These are phyloP conservation scores for Periophthalmodon schlosseri DNA, from an alignment of 2,113 vertebrate species.

Conservation along the genomic window DNA sequence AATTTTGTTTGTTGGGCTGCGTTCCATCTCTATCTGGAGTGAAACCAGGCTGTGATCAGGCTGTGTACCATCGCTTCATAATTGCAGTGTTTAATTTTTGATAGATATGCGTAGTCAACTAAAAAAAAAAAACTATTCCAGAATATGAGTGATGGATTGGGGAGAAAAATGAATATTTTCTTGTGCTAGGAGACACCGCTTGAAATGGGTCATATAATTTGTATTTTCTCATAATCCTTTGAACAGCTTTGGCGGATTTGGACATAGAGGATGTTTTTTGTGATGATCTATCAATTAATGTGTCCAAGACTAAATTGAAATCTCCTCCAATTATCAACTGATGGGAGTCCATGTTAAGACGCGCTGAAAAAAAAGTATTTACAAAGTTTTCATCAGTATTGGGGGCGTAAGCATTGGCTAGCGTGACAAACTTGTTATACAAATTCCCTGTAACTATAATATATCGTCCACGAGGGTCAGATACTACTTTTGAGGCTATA, in stretches of 20 bases:
- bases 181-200: neutral
- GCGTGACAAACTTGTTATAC: neutral
- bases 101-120: neutral
- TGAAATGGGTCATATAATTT: neutral
- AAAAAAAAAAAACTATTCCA: neutral
- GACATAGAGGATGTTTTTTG: neutral
- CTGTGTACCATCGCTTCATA: neutral
- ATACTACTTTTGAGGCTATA: neutral
- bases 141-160: neutral
- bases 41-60: neutral
- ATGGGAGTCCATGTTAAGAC: neutral
- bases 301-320: neutral
- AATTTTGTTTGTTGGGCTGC: neutral
- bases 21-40: neutral
- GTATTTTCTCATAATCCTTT: neutral
- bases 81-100: neutral
- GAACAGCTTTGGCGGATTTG: neutral
- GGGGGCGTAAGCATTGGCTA: neutral
- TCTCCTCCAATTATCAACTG: neutral
- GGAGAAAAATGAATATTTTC: neutral
- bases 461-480: neutral
- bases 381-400: neutral
- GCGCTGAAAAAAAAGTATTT: neutral
- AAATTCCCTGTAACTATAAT: neutral
- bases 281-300: neutral